Percentiles rank a stretch among this genome's conserved stretches.
These are phyloP conservation scores for Xiphorhynchus elegans DNA, from an alignment of 2,113 vertebrate genomes.

Conservation along the genomic window DNA sequence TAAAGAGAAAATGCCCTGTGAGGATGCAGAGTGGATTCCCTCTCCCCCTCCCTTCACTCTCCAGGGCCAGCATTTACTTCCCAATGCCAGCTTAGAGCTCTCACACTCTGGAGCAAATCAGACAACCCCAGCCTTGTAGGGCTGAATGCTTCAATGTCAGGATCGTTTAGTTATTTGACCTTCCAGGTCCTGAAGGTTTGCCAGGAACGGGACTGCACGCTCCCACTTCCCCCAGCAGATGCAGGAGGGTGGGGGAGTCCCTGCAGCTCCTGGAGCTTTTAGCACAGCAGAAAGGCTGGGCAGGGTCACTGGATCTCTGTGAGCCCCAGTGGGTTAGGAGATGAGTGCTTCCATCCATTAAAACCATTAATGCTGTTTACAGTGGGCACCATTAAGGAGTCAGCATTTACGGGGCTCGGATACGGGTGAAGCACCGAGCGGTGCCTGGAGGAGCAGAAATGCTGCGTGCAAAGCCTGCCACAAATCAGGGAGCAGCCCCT, in stretches of 20 bases:
- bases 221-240: not conserved
- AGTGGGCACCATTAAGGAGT: not conserved
- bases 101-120: not conserved
- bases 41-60: constrained; percentile 9
- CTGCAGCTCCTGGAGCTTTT: not conserved
- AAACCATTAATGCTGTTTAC: not conserved
- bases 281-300: not conserved
- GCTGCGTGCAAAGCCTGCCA: not conserved
- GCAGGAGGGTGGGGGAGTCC: not conserved
- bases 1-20: not conserved
- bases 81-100: not conserved
- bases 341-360: not conserved
- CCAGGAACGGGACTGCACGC: not conserved
- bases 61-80: constrained; percentile 5
- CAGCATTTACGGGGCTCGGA: not conserved
- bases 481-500: not conserved
- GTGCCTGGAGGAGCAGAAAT: not conserved
- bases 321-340: not conserved
- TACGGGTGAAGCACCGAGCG: not conserved
- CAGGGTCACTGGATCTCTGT: not conserved
- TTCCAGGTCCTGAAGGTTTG: not conserved
- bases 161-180: not conserved
- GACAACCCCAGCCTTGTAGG: not conserved
- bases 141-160: not conserved
- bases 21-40: not conserved